Evolutionary conservation across 2,888 invertebrate species (phyloP).

Genomic region (Steinernema scapterisci): DNA sequence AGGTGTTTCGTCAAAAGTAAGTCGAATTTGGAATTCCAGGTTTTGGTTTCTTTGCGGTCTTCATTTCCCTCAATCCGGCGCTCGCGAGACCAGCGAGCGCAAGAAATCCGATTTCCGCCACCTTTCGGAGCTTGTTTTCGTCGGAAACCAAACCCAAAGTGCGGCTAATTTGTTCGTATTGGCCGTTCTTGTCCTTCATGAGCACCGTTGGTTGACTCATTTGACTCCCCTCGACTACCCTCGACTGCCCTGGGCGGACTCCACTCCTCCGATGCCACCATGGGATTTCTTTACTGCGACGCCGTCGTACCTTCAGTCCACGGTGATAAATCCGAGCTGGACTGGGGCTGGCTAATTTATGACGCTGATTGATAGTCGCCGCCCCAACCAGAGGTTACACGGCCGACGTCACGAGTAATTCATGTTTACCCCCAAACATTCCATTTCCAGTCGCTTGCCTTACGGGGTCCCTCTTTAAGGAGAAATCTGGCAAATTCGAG

Average conservation of each 20-base stretch:
- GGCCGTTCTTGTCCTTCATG: not conserved
- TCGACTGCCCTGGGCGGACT: not conserved
- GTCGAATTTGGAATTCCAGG: not conserved
- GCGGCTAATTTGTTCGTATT: slow-evolving; percentile 17
- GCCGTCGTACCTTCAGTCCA: not conserved
- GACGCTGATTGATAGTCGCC: not conserved
- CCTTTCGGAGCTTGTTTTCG: not conserved
- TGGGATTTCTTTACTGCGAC: not conserved
- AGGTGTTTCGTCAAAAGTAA: slow-evolving; percentile 5
- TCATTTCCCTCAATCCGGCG: too few species aligned
- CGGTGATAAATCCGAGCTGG: not conserved
- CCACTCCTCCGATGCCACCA: not conserved
- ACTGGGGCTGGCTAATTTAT: not conserved
- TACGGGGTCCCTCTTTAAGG: too few species aligned
- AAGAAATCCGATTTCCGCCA: slow-evolving; percentile 15
- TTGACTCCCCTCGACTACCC: not conserved
- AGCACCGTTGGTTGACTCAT: slow-evolving; percentile 17
- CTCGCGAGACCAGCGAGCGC: too few species aligned
- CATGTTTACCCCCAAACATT: too few species aligned
- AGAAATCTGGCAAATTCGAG: too few species aligned
- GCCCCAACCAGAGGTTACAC: too few species aligned
- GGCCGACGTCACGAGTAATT: too few species aligned
- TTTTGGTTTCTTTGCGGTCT: too few species aligned
- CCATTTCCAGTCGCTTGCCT: too few species aligned
- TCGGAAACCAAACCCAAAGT: slow-evolving; percentile 4